These are phyloP conservation scores for Tympanuchus pallidicinctus DNA, from an alignment of 2,113 vertebrate genomes.

Conservation along the genomic window DNA sequence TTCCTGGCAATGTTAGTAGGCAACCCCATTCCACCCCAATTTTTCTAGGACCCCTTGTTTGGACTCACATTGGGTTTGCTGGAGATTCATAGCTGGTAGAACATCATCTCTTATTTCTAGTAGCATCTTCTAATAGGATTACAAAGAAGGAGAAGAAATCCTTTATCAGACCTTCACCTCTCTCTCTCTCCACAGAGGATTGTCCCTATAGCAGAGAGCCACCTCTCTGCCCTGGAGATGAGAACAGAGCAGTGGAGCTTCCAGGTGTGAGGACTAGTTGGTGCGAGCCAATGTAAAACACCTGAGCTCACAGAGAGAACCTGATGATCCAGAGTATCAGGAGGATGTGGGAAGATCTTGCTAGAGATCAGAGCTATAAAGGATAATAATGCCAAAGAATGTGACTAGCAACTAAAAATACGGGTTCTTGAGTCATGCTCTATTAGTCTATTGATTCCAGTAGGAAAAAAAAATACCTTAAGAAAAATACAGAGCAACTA, in stretches of 20 bases:
- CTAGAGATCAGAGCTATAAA: neutral
- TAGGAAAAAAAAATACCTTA: neutral
- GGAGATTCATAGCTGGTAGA: neutral
- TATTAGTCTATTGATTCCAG: neutral
- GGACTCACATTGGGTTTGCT: neutral
- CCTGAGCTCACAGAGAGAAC: neutral
- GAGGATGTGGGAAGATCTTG: neutral
- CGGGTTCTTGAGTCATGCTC: neutral
- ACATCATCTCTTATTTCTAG: neutral
- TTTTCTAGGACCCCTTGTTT: neutral
- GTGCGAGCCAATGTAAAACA: neutral
- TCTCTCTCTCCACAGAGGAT: neutral
- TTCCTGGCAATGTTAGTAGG: neutral
- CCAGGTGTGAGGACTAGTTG: neutral
- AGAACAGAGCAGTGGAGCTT: neutral
- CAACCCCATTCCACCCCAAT: neutral
- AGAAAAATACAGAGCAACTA: neutral
- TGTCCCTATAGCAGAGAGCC: neutral
- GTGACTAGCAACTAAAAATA: conserved; percentile 17
- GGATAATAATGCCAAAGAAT: neutral
- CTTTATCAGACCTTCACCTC: neutral
- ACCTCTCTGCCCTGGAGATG: neutral
- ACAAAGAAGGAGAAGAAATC: neutral
- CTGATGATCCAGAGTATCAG: neutral
- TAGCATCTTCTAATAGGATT: neutral